A percentile compares a stretch with the other conserved stretches of the same genome.
These are phyloP conservation scores for Ophion ellenae DNA, from an alignment of 2,888 invertebrate species.

Conservation along the genomic window DNA sequence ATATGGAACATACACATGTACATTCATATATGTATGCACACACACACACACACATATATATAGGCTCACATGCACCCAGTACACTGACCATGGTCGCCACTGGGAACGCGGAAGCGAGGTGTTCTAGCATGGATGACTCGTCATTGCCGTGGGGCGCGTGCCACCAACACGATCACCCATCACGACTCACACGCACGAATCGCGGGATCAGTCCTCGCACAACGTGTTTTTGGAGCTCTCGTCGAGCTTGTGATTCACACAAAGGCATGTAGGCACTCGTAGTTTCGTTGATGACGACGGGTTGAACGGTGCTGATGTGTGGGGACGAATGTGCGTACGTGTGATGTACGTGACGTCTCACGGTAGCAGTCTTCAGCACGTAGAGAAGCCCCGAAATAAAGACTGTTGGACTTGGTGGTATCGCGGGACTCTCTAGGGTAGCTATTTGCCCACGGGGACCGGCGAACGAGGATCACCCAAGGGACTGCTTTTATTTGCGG, in stretches of 20 bases:
- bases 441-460: too few species aligned
- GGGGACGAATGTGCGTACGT: neutral
- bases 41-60: constrained; percentile 1
- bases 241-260: neutral
- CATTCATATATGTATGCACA: too few species aligned
- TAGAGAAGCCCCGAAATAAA: neutral
- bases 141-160: constrained; percentile 83
- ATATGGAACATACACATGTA: neutral
- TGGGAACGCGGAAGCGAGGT: constrained; percentile 76
- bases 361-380: neutral
- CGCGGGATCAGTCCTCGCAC: neutral
- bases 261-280: neutral
- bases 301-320: neutral
- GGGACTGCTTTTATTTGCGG: too few species aligned
- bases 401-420: too few species aligned
- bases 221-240: constrained; percentile 16
- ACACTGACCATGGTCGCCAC: constrained; percentile 58
- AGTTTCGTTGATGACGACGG: constrained; percentile 26
- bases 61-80: constrained; percentile 35
- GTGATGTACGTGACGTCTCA: neutral
- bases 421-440: too few species aligned
- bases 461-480: too few species aligned
- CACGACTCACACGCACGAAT: constrained; percentile 33
- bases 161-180: constrained; percentile 76
- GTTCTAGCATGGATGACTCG: constrained; percentile 83